phyloP scores from a whole-genome alignment of 2,113 vertebrate genomes.

The Vulpes vulpes region DNA sequence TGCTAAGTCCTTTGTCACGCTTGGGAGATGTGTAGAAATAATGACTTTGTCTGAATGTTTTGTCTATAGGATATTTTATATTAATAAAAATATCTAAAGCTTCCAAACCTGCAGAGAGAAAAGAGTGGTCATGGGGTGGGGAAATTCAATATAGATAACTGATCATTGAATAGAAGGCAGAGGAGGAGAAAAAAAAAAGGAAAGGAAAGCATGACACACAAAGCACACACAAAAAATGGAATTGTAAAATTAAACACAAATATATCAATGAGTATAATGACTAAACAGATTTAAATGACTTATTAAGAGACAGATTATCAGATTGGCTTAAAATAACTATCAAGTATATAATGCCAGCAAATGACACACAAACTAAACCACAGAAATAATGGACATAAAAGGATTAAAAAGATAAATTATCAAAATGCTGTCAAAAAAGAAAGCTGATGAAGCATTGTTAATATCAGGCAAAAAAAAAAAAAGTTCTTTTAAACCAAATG shows the following conservation, averaged over 20 bases:
- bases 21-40: conserved; percentile 2
- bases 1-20: not conserved
- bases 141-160: conserved; percentile 25
- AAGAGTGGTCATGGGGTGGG: not conserved
- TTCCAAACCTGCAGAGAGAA: conserved; percentile 17
- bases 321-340: conserved; percentile 28
- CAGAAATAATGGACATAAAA: not conserved
- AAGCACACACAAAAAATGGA: not conserved
- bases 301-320: conserved; percentile 29
- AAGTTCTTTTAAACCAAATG: conserved; percentile 24
- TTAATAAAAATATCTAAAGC: conserved; percentile 31
- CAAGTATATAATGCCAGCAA: not conserved
- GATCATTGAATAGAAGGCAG: not conserved
- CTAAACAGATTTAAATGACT: not conserved
- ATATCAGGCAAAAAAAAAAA: conserved; percentile 1
- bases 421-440: conserved; percentile 40
- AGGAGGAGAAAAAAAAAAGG: not conserved
- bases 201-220: not conserved
- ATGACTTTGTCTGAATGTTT: not conserved
- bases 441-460: conserved; percentile 2
- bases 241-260: conserved; percentile 44
- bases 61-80: not conserved
- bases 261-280: conserved; percentile 7
- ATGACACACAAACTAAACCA: not conserved
- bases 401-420: not conserved